Evolutionary conservation across 2,113 vertebrate species (phyloP), one percentile per base, ranked within the genome.

Genomic region (Ranitomeya imitator): DNA sequence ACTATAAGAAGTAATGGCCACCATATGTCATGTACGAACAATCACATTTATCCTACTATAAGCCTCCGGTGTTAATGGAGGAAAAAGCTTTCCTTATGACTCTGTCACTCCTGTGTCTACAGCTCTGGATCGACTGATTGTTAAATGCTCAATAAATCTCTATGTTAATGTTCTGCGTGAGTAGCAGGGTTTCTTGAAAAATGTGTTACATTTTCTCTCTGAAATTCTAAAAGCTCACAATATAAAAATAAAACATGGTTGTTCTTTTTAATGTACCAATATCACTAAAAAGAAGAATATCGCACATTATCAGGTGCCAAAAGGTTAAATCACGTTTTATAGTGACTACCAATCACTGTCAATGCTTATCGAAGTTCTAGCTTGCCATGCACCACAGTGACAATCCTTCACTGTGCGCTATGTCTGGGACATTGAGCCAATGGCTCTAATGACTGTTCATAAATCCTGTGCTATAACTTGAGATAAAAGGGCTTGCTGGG

Each of bases 161-260:
- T 67, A 79, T 85, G 87, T 69, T 88, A 88, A 88, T 88, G 87
- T 88, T 79, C 80, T 69, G 81, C 45, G 87, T 78, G 87, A 88
- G 71, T 79, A 78, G 83, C 80, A 37, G 51, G 60, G 67, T 78
- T 78, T 88, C 87, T 63, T 7, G 59, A 26, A 83, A 23, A 26
- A 37, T 54, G 57, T 23, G 79, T 54, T 76, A 63, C 63, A 76
- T 76, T 83, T 45, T 76, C 13, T 18, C 54, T 83, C n/a, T 60
- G 69, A 83, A 83, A 83, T 71, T 54, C 60, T 31, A 45, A 61
- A 74, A 74, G 13, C 65, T 60, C 12, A 37, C 76, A 71, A 65
- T 83, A 65, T 83, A 76, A 76, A 55, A 67, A 51, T 21, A 61
- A 61, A 65, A 23, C 61, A 55, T 67, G 45, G 59, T 79, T 78